Percentiles rank a stretch among this genome's conserved stretches.
Conservation (phyloP, 2,113 vertebrate genomes). For the Nymphicus hollandicus region DNA sequence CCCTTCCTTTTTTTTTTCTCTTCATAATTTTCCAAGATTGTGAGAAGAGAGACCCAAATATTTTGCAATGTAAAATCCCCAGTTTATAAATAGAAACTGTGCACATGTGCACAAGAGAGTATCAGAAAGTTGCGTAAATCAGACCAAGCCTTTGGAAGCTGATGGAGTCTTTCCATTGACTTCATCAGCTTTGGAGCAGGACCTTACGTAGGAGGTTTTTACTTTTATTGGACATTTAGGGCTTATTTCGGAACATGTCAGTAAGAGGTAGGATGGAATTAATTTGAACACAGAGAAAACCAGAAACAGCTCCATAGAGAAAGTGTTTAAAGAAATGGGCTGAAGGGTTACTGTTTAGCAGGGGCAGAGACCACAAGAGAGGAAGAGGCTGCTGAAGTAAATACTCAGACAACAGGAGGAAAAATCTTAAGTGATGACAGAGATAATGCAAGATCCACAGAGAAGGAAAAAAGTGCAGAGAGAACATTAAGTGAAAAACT, state of each 20-base stretch:
- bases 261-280: constrained; percentile 53
- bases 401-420: constrained; percentile 19
- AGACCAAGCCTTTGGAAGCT: not conserved
- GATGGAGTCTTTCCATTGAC: constrained; percentile 43
- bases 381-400: constrained; percentile 38
- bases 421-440: constrained; percentile 20
- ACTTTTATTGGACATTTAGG: constrained; percentile 36
- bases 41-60: not conserved
- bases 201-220: not conserved
- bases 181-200: constrained; percentile 4
- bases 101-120: not conserved
- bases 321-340: constrained; percentile 20
- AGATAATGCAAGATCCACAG: not conserved
- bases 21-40: not conserved
- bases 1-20: accelerated
- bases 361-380: not conserved
- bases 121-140: not conserved
- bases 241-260: constrained; percentile 43
- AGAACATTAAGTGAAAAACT: constrained; percentile 58
- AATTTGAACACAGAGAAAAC: constrained; percentile 39
- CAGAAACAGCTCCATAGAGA: not conserved
- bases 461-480: constrained; percentile 13
- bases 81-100: not conserved
- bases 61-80: not conserved
- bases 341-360: not conserved